phyloP scores from a whole-genome alignment of 2,888 invertebrate genomes.

The Hyppa rectilinea region DNA sequence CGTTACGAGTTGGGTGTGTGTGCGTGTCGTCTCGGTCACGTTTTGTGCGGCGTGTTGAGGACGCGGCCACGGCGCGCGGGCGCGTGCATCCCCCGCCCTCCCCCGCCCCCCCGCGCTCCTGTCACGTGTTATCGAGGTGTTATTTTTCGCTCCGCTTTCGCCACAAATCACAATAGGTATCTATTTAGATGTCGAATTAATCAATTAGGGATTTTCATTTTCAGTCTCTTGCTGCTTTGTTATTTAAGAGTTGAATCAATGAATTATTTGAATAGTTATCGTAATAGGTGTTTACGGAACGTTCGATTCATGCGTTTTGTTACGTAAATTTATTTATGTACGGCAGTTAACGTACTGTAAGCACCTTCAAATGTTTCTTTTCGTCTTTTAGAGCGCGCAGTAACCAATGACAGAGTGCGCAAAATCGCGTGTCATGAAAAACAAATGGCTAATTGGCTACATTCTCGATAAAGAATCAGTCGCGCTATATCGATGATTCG shows the following conservation, averaged over 20 bases:
- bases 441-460: slow-evolving; percentile 4
- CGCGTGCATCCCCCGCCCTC: slow-evolving; percentile 70
- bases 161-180: slow-evolving; percentile 72
- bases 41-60: slow-evolving; percentile 86
- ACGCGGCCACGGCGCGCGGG: slow-evolving; percentile 76
- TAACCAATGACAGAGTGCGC: background rate
- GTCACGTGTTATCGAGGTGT: slow-evolving; percentile 75
- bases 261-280: slow-evolving; percentile 24
- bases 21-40: slow-evolving; percentile 81
- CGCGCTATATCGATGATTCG: slow-evolving; percentile 35
- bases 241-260: slow-evolving; percentile 10
- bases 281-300: slow-evolving; percentile 38
- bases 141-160: slow-evolving; percentile 85
- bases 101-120: slow-evolving; percentile 51
- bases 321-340: slow-evolving; percentile 9
- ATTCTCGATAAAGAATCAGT: slow-evolving; percentile 33
- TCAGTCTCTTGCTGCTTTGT: slow-evolving; percentile 13
- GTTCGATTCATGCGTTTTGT: slow-evolving; percentile 23
- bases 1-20: slow-evolving; percentile 53
- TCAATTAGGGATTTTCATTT: slow-evolving; percentile 40
- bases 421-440: background rate
- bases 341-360: slow-evolving; percentile 1
- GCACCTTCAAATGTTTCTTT: background rate
- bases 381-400: background rate
- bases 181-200: slow-evolving; percentile 65